These are phyloP conservation scores for Oxyura jamaicensis DNA, from an alignment of 2,113 vertebrate genomes.

Conservation along the genomic window DNA sequence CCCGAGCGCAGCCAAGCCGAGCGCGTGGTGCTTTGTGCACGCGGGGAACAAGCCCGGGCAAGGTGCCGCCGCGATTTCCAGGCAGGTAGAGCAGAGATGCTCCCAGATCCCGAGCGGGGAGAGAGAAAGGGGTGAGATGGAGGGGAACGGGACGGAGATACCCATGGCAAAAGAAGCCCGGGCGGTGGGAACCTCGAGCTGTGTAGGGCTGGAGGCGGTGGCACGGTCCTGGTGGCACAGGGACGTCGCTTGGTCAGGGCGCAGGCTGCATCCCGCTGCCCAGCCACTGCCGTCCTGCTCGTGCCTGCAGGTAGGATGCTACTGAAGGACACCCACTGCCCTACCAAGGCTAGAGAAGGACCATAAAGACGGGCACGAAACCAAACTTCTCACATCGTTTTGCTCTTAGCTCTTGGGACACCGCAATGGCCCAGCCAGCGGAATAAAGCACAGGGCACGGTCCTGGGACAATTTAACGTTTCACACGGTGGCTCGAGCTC, in stretches of 20 bases:
- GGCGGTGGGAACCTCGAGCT: neutral
- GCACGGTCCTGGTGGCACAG: fast-evolving
- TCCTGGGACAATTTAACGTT: neutral
- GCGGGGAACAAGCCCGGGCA: conserved; percentile 57
- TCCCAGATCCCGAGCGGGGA: fast-evolving
- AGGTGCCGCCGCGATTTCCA: neutral
- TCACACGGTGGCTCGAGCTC: fast-evolving
- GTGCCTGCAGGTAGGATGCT: neutral
- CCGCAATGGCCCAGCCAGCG: fast-evolving
- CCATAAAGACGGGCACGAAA: neutral
- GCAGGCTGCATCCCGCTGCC: neutral
- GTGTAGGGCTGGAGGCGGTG: neutral
- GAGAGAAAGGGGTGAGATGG: neutral
- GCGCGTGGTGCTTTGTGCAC: fast-evolving
- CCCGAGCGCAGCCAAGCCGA: neutral
- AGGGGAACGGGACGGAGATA: neutral
- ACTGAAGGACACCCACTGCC: neutral
- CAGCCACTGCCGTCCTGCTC: neutral
- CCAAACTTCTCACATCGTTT: neutral
- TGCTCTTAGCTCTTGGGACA: neutral
- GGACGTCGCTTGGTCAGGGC: neutral
- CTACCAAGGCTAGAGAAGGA: neutral
- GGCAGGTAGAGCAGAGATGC: neutral
- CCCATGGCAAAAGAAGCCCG: neutral
- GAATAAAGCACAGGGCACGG: neutral